Conservation (phyloP, 2,113 vertebrate species). For the Nesogale talazaci region DNA sequence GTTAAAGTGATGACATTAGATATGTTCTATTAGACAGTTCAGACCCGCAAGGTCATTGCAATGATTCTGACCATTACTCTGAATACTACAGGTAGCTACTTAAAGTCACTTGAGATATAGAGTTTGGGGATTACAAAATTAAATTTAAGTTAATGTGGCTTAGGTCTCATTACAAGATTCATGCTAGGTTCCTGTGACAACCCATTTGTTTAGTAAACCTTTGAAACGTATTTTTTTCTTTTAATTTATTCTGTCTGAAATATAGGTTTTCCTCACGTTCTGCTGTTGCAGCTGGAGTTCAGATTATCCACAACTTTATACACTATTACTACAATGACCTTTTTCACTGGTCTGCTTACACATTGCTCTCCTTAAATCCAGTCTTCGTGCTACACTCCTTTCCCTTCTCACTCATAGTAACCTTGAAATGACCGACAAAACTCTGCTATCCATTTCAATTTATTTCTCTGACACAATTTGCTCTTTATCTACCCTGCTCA, state of each 20-base stretch:
- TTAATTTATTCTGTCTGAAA: neutral
- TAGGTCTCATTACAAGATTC: neutral
- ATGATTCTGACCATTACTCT: neutral
- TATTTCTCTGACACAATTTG: neutral
- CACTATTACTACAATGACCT: neutral
- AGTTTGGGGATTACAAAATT: neutral
- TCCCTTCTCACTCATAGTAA: neutral
- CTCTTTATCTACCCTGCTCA: neutral
- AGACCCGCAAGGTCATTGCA: neutral
- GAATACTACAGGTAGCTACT: too few relatives aligned
- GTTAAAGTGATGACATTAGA: neutral
- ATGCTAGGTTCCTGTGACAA: neutral
- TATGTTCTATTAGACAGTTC: neutral
- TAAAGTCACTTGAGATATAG: too few relatives aligned
- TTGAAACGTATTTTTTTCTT: neutral
- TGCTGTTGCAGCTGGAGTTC: neutral
- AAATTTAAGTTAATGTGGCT: neutral
- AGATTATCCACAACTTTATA: neutral
- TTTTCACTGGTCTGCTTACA: neutral
- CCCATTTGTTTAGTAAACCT: neutral
- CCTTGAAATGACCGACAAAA: neutral
- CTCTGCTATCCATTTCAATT: neutral
- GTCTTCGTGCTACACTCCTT: neutral
- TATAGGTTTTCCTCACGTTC: too few relatives aligned
- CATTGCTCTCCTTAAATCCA: neutral